Evolutionary conservation across 2,888 invertebrate species (phyloP), one percentile per base, ranked within the genome.

Genomic region (Drosophila trichaetosa): DNA sequence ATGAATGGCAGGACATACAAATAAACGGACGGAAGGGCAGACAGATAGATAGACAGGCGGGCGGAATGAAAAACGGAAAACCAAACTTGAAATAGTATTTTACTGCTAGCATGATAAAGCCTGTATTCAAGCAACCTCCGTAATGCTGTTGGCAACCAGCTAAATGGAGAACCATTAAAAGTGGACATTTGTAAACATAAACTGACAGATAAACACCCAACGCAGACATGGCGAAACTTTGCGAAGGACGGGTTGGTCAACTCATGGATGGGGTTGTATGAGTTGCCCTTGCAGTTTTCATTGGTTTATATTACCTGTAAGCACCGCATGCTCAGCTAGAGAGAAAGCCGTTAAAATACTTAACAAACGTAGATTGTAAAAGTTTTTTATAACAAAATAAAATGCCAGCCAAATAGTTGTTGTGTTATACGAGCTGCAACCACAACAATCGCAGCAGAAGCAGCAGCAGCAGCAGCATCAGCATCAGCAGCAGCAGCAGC

Each of bases 341-440:
- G 74, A 82, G 38, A 56, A 76, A 80, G 76, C 85, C 89, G 87
- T 88, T 83, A 90, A 91, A 90, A 91, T 90, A 91, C 89, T 91
- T 91, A 90, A 91, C 90, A 90, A 85, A 90, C 87, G 83, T 81
- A 90, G 90, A 87, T 90, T 91, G 87, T 81, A 83, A 87, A 87
- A 87, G 79, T 88, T 90, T 87, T 77, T 51, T 70, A 79, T 76
- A 87, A 79, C 81, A 87, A 82, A 82, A 90, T 83, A 83, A 83
- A 87, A 85, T 78, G 65, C 57, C 71, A 65, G 69, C 70, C 48
- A 75, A 74, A 81, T 75, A 74, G 68, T 84, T 75, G 79, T 73
- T 77, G 83, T 62, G 72, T 67, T 71, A 36, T 59, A 27, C 49
- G 56, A 57, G 58, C 56, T 52, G 61, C 71, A 73, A 51, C 68